Base-by-base conservation (phyloP, 2,113 vertebrate genomes). In the Cinclus mexicanus region DNA sequence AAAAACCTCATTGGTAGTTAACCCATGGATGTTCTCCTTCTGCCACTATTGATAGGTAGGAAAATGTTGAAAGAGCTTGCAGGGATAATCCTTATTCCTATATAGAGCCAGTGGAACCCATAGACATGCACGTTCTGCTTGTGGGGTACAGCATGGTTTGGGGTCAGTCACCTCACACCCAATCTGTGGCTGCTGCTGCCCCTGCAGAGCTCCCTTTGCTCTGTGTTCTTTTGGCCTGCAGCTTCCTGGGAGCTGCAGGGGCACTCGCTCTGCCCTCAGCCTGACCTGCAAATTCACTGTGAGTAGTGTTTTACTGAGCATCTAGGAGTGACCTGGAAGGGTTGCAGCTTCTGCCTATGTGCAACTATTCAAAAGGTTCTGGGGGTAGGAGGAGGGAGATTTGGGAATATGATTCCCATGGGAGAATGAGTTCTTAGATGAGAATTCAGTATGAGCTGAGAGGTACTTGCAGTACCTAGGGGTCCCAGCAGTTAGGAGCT, bases 321-420 rank as follows among this genome's bases (percentile, higher is more conserved):
- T 61, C 72, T 50, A 63, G 87, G 84, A 94, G 80, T 23, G 87
- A 50, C 42, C 74, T 42, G 78, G 91, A 23, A 94, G 28, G 46
- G 63, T 97, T 96, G 89, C 95, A 55, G 63, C 47, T 60, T 77
- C 86, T 81, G 80, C 55, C 0, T 84, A 25, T 39, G 35, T 71
- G 65, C 74, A 65, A 29, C 85, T 85, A 15, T 52, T 71, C 84
- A 63, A 0, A 0, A 82, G 81, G 87, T 64, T 88, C 33, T 0
- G 0, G 37, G 39, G 35, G 8, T 24, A 9, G 37, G 26, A 31
- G 22, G 23, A 42, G 42, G 59, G 35, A 46, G 57, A 55, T 55
- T 46, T 60, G 61, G 72, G 70, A 95, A 90, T 83, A 76, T 57
- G 85, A 94, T 79, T 94, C 92, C 56, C 67, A 65, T 33, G 85